Base-by-base conservation (phyloP, 2,888 invertebrate species). In the Trichopria drosophilae region DNA sequence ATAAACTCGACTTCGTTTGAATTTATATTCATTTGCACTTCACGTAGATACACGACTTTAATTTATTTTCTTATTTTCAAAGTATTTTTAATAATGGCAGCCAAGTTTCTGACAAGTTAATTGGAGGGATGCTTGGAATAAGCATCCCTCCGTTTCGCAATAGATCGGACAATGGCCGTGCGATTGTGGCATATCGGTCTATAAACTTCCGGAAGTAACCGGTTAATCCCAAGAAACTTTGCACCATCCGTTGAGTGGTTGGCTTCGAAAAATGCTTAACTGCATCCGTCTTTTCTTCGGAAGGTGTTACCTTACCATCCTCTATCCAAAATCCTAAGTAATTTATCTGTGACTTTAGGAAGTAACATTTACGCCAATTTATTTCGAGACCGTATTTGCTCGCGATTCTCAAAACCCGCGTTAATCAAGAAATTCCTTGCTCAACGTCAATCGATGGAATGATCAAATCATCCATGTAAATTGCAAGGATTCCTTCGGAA, bases 401-500 rank as follows among this genome's bases (percentile, higher is more conserved):
- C 4, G 24, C 22, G 15, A n/a, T n/a, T 12, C 28, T n/a, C 22
- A 46, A 19, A 16, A 29, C 31, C 29, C 18, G 22, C 20, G 3
- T 23, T 13, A 23, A 20, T 19, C 35, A 2, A 10, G 16, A 23
- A 12, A 26, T 22, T 1, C 39, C 39, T 12, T 39, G 16, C 3
- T 4, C 16, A 15, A 45, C 2, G 20, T 49, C 40, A 22, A 34
- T 10, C 35, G 53, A 51, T 6, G 40, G 56, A 16, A 57, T 31
- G n/a, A 53, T 51, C 7, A 53, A 10, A 37, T 53, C 58, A 12
- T 55, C 55, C 53, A 55, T 58, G 29, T 47, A 54, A 9, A 47
- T 13, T 2, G 19, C 13, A 9, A 54, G 22, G 15, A 43, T 32
- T 18, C 41, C 41, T 31, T 28, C 16, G 6, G 26, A 12, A 2